Evolutionary conservation across 2,113 vertebrate species (phyloP).

Genomic region (Dicaeum eximium): DNA sequence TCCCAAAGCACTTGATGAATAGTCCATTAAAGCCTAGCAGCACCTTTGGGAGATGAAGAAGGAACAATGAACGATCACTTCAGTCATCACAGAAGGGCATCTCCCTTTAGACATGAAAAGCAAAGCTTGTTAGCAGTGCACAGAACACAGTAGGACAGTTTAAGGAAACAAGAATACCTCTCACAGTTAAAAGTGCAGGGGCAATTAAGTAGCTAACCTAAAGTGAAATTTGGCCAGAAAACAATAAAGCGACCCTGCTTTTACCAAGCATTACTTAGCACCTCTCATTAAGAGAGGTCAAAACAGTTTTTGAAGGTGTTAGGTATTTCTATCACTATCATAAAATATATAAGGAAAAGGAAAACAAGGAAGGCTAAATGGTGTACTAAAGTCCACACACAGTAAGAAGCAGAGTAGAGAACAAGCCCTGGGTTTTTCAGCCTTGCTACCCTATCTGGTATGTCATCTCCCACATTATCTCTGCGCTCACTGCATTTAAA

Average conservation of each 20-base stretch:
- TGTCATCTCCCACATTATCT: neutral
- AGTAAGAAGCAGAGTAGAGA: neutral
- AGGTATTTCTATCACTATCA: neutral
- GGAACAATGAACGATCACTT: conserved; percentile 44
- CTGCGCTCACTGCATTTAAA: neutral
- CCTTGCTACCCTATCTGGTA: neutral
- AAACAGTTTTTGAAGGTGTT: neutral
- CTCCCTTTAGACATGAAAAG: conserved; percentile 21
- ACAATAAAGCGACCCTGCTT: neutral
- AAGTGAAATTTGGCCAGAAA: neutral
- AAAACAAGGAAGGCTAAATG: neutral
- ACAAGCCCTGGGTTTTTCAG: neutral
- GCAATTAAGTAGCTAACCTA: conserved; percentile 2
- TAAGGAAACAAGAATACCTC: conserved; percentile 2
- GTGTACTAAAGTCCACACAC: neutral
- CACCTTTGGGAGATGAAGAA: conserved; percentile 30
- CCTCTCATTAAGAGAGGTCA: neutral
- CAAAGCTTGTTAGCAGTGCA: conserved; percentile 33
- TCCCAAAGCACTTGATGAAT: conserved; percentile 45
- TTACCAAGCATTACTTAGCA: neutral
- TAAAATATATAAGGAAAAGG: neutral
- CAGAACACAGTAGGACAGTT: conserved; percentile 13
- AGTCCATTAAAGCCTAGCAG: conserved; percentile 23
- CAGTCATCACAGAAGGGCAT: conserved; percentile 54
- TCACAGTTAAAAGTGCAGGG: neutral